phyloP scores from a whole-genome alignment of 2,888 invertebrate genomes.

The Periphyllus acericola region DNA sequence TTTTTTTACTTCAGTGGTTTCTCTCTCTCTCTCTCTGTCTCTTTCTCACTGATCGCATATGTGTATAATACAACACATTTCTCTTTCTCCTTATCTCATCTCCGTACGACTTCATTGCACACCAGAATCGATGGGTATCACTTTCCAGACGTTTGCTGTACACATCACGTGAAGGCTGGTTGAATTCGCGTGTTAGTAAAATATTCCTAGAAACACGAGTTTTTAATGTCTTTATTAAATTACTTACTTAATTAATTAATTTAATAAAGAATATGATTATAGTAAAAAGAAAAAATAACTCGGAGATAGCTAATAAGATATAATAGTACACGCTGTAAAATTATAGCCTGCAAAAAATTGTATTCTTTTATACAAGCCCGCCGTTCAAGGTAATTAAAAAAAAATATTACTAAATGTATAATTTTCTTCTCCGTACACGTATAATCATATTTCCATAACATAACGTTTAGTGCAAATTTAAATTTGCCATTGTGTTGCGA shows the following conservation, averaged over 20 bases:
- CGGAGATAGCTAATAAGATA: not conserved
- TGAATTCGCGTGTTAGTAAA: not conserved
- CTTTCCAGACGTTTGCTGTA: not conserved
- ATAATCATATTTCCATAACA: not conserved
- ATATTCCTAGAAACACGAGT: not conserved
- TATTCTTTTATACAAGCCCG: not conserved
- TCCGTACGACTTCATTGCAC: not conserved
- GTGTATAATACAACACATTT: not conserved
- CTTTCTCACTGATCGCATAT: not conserved
- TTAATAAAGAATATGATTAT: too few relatives aligned
- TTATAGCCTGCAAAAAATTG: not conserved
- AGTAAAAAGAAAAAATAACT: too few relatives aligned
- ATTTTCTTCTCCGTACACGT: not conserved
- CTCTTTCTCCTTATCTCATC: not conserved
- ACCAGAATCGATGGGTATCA: not conserved
- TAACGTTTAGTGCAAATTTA: not conserved
- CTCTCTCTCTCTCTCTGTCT: constrained; percentile 4
- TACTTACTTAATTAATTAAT: too few relatives aligned
- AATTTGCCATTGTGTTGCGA: not conserved
- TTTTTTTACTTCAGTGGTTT: constrained; percentile 22
- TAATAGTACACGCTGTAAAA: not conserved
- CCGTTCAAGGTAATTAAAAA: not conserved
- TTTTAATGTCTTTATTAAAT: not conserved
- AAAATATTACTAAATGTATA: not conserved
- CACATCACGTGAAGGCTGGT: not conserved